Conservation (phyloP, 37 sponge, comb jelly and placozoan genomes). For the Theonella swinhoei region DNA sequence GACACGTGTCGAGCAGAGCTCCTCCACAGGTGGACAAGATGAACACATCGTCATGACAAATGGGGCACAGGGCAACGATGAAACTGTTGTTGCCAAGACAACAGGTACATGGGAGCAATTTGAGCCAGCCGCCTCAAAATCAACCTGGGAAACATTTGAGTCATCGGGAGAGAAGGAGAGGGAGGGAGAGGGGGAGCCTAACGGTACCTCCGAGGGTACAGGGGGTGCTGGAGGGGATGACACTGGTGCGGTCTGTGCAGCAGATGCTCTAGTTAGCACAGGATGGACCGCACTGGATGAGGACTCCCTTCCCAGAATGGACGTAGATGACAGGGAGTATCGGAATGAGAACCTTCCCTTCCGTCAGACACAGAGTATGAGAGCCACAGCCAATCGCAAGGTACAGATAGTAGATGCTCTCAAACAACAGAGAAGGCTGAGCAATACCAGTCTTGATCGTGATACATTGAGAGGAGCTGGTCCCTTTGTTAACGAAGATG, state of each 20-base stretch:
- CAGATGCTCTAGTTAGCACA: conserved; percentile 21
- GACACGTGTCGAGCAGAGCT: not conserved
- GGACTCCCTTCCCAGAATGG: not conserved
- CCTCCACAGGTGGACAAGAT: not conserved
- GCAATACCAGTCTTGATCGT: conserved; percentile 58
- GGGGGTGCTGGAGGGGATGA: not conserved
- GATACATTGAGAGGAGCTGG: conserved; percentile 2
- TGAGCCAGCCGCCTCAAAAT: conserved; percentile 1
- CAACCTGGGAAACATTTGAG: not conserved
- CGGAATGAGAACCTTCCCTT: conserved; percentile 54
- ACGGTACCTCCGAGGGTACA: not conserved
- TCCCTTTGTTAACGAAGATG: conserved; percentile 47
- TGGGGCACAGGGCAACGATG: not conserved
- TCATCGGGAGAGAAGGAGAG: not conserved
- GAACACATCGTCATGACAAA: not conserved
- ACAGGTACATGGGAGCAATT: conserved; percentile 33
- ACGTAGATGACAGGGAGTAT: not conserved
- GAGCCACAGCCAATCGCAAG: conserved; percentile 53
- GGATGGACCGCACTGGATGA: conserved; percentile 64
- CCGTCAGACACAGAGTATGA: conserved; percentile 70
- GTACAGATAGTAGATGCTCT: conserved; percentile 63
- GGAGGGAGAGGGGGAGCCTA: not conserved
- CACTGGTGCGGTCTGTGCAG: conserved; percentile 30
- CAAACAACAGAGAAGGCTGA: conserved; percentile 53
- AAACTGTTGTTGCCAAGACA: not conserved